These are phyloP conservation scores for Eupristina koningsbergeri DNA, from an alignment of 1,140 invertebrate genomes.

Conservation along the genomic window DNA sequence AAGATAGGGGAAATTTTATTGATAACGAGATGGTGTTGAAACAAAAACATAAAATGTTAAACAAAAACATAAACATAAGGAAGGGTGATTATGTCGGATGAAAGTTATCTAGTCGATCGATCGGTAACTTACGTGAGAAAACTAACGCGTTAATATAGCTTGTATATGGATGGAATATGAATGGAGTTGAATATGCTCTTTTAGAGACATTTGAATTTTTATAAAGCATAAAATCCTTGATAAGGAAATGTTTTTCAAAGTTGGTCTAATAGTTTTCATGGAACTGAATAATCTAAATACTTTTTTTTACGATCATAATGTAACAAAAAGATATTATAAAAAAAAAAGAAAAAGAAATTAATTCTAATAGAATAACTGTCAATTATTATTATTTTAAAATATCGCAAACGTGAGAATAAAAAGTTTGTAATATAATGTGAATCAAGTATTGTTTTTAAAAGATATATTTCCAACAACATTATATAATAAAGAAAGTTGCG, in stretches of 20 bases:
- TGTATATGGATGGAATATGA: neutral
- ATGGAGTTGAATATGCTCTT: neutral
- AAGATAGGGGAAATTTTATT: neutral
- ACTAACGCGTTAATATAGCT: neutral
- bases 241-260: no score
- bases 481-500: neutral
- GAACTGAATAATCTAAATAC: no score
- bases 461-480: neutral
- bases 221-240: no score
- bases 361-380: no score
- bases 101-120: constrained; percentile 44
- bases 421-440: no score
- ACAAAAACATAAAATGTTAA: no score
- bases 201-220: neutral
- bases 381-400: no score
- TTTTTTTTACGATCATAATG: no score
- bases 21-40: no score
- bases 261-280: no score
- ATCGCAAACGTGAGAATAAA: no score
- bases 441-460: no score
- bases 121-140: constrained; percentile 3
- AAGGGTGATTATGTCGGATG: constrained; percentile 44
- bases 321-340: neutral
- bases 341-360: neutral
- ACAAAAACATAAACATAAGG: neutral